Base-by-base conservation (phyloP, 1,140 invertebrate species). In the Agrypnia vestita region DNA sequence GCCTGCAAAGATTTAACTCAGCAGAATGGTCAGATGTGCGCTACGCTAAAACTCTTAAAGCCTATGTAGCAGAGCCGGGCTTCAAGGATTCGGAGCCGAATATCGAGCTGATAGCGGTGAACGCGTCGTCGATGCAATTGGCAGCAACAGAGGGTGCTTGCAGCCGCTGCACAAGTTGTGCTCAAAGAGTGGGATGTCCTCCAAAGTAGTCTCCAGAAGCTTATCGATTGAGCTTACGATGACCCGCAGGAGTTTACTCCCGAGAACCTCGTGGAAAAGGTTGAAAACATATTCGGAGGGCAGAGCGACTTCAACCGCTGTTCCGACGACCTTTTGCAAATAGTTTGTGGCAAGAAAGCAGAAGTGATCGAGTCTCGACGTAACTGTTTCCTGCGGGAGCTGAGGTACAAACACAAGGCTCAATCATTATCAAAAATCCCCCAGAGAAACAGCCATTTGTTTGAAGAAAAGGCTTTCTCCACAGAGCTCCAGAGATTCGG, bases 81-180 rank as follows among this genome's bases (percentile, higher is more conserved):
- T n/a, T n/a, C n/a, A n/a, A n/a, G n/a, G n/a, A n/a, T n/a, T n/a
- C n/a, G n/a, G n/a, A n/a, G n/a, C n/a, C n/a, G n/a, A n/a, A n/a
- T n/a, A 44, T 13, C 43, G 17, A 44, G 10, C 78, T 77, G 0
- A 67, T 64, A n/a, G 69, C 73, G 19, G 55, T 73, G 4, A 35
- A n/a, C 12, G 15, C 4, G 12, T 11, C 61, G 49, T 49, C 71
- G 15, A 12, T n/a, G 13, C 19, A 17, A 25, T 85, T 84, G 64
- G 25, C 25, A 10, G 83, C 82, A 49, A 77, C 51, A 43, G 11
- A 81, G 84, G 12, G 55, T 67, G 25, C 51, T 64, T 13, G 84
- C 85, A 81, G 80, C 82, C 17, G 67, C 77, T 49, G 78, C 83
- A 76, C 84, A 84, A 55, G 21, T 67, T 21, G 15, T 74, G 3